A percentile compares a stretch with the other conserved stretches of the same genome.
These are phyloP conservation scores for Alcis repandata DNA, from an alignment of 2,888 invertebrate species.

Conservation along the genomic window DNA sequence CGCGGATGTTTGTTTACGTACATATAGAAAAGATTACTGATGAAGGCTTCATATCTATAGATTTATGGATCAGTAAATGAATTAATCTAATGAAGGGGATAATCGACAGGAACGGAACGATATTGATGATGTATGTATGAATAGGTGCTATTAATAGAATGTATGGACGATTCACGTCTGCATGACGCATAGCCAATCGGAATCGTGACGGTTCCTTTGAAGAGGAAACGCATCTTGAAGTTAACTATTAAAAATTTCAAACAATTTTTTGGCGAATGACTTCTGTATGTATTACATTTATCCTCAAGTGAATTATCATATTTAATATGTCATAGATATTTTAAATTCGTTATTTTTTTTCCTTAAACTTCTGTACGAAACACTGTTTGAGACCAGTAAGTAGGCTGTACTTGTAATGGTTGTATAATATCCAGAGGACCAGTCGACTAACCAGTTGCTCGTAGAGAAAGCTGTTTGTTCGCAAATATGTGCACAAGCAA, in stretches of 20 bases:
- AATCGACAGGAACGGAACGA: neutral
- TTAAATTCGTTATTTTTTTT: neutral
- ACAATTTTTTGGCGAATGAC: no score
- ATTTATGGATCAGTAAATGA: neutral
- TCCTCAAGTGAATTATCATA: no score
- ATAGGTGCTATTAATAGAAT: constrained; percentile 1
- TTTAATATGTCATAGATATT: no score
- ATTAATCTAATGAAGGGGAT: neutral
- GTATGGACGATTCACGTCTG: neutral
- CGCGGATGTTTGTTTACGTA: neutral
- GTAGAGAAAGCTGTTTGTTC: constrained; percentile 30
- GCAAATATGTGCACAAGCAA: constrained; percentile 4
- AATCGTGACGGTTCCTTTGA: neutral
- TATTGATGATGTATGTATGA: neutral
- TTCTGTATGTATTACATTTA: no score
- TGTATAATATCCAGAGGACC: constrained; percentile 18
- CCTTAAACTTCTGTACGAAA: neutral
- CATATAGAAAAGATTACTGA: neutral
- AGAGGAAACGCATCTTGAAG: neutral
- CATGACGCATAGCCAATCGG: constrained; percentile 4
- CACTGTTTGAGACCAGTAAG: neutral
- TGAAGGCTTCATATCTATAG: neutral
- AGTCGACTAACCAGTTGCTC: constrained; percentile 22
- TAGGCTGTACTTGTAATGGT: neutral
- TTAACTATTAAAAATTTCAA: no score